Evolutionary conservation across 2,797 vertebrate genomes (phyloP), one percentile per base, ranked within the genome.

Genomic region (Cephalopachus bancanus): DNA sequence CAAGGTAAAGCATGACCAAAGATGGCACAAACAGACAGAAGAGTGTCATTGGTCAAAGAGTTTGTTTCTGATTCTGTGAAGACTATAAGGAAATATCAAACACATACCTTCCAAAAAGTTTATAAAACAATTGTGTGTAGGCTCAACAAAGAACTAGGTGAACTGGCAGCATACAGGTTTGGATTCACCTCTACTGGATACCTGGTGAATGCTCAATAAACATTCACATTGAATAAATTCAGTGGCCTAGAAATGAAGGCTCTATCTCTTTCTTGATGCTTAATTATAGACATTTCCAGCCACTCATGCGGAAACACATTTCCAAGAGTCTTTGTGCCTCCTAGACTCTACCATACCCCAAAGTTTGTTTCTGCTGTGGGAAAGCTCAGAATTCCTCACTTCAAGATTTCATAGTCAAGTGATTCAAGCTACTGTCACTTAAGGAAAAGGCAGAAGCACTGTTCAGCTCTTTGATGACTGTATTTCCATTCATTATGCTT

Each of bases 231-330:
- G 83, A 91, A 62, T 93, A 72, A 89, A 89, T 78, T 91, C 55
- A 64, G 20, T 74, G 83, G 86, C 83, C 83, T 83, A 92, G 74
- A 97, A 96, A 86, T 65, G 59, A 74, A 98, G 94, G 78, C 55
- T 76, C 20, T 51, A 26, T 71, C 75, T 96, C 64, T 65, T 79
- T 71, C 53, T 30, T 89, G 84, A 75, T 93, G 76, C 83, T 76
- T 49, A 60, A 95, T 85, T 90, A 92, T 44, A 93, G 88, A 83
- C 69, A 86, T 89, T 96, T 91, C 49, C 2, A 88, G 81, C 53
- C 62, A 67, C 30, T 95, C 55, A 49, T 65, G 84, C 72, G 83
- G 76, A 96, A 97, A 96, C 37, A 91, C 64, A 76, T 89, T 84
- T 71, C 59, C 65, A 51, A 53, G 83, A 53, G 83, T 83, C 64